Conservation (phyloP, 1,140 invertebrate species). For the Cydia strobilella region DNA sequence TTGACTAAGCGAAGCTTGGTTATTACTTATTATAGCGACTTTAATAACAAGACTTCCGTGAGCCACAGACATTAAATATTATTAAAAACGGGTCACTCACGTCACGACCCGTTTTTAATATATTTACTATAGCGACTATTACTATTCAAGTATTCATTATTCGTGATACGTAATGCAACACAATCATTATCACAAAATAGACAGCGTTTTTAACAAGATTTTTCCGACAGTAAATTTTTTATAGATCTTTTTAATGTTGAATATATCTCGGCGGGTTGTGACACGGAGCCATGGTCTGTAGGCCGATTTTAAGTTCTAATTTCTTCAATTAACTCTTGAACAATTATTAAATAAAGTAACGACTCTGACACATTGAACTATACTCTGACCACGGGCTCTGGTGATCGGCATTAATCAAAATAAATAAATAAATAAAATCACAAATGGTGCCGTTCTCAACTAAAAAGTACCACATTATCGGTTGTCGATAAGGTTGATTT, state of each 20-base stretch:
- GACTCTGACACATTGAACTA: not conserved
- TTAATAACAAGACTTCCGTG: too few species aligned
- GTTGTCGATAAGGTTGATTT: too few species aligned
- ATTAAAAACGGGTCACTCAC: too few species aligned
- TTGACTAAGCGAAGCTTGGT: not conserved
- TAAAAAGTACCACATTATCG: too few species aligned
- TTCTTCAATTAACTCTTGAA: constrained; percentile 11
- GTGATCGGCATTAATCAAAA: not conserved
- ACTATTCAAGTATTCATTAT: not conserved
- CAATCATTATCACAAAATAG: constrained; percentile 5
- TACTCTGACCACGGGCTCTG: not conserved
- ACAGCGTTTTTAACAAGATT: not conserved
- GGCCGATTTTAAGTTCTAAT: not conserved
- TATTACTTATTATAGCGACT: not conserved
- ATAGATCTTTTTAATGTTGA: not conserved
- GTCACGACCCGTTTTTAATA: too few species aligned
- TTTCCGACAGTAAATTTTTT: not conserved
- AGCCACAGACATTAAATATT: too few species aligned
- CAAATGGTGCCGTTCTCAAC: too few species aligned
- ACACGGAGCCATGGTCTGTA: not conserved
- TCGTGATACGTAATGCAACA: not conserved
- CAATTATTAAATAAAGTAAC: constrained; percentile 17
- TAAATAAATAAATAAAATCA: not conserved
- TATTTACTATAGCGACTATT: not conserved
- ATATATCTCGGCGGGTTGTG: constrained; percentile 10